Base-by-base conservation (phyloP, 2,797 vertebrate genomes). In the Staurois parvus region DNA sequence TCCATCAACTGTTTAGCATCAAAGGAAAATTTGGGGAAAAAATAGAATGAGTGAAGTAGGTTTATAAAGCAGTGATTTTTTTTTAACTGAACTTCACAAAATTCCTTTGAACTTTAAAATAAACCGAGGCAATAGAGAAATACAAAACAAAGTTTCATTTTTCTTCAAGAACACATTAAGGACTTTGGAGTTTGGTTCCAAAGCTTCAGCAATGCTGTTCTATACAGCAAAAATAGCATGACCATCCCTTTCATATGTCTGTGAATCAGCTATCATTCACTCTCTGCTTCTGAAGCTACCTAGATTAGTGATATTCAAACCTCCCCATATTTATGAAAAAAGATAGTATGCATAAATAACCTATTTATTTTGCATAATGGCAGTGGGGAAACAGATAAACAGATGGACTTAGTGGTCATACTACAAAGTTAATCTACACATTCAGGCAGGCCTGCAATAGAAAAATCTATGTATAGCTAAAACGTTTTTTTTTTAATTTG, bases 1-100 rank as follows among this genome's bases (percentile, higher is more conserved):
- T 96, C 94, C 96, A 96, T 95, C 95, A 96, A 96, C 94, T 93
- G 94, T 95, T 95, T 94, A 94, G 93, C 94, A 96, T 97, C 95
- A 95, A 95, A 97, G 92, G 87, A 88, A 92, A 94, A 82, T 79
- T 24, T 84, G 56, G 42, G 74, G n/a, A 4, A 3, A 0, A 81
- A 64, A 59, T 19, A 26, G 26, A 0, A 1, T 6, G 76, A 87
- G 80, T 52, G 24, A 89, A 90, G 83, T 64, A 59, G 77, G 74
- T 68, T 92, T 90, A 89, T 62, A 89, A 88, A 45, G 26, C n/a
- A 88, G 69, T 34, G n/a, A 73, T 81, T 85, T 88, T 90, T 70
- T 87, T 83, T 87, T 84, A 42, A 89, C 56, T 85, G 81, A 92
- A 90, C 0, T 15, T 87, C 56, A 88, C 88, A 90, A 73, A 88